Evolutionary conservation across 2,888 invertebrate species (phyloP), one percentile per base, ranked within the genome.

Genomic region (Mesorhabditis sp.): DNA sequence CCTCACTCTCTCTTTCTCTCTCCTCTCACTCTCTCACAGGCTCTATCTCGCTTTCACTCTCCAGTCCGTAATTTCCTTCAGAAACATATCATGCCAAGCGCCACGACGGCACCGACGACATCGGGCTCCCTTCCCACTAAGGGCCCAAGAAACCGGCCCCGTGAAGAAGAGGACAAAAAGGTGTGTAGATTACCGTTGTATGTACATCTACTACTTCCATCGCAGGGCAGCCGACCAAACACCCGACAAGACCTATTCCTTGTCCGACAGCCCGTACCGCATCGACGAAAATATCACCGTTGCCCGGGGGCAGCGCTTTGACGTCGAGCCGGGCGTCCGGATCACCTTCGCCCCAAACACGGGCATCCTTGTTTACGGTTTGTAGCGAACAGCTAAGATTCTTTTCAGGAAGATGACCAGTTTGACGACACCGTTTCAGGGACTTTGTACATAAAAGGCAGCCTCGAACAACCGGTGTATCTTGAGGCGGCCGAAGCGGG

Each of bases 321-420:
- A 10, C 7, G n/a, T 50, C 2, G 58, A 50, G n/a, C 10, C 58
- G n/a, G 58, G 58, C 58, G 58, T 50, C n/a, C 58, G n/a, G n/a
- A 10, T 50, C 58, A 13, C n/a, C n/a, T 50, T 50, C 58, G 10
- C 58, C n/a, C 58, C 58, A 50, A 50, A 50, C n/a, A 50, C 58
- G 10, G 58, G 58, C 58, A 50, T 50, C n/a, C n/a, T 50, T 0
- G 58, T 50, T 50, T 50, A 50, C 58, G 58, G 58, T 50, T 50
- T 50, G 58, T 50, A n/a, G 58, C 58, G 7, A 50, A 50, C 58
- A 50, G n/a, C 58, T 50, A n/a, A 50, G n/a, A 50, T 50, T n/a
- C 7, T 28, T 28, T 28, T 28, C 28, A 28, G 28, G 28, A 28
- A 28, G 28, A 28, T 28, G 28, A 28, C 28, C 28, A 28, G 28